Evolutionary conservation across 2,888 invertebrate genomes (phyloP), one percentile per base, ranked within the genome.

Genomic region (Electrophaes corylata): DNA sequence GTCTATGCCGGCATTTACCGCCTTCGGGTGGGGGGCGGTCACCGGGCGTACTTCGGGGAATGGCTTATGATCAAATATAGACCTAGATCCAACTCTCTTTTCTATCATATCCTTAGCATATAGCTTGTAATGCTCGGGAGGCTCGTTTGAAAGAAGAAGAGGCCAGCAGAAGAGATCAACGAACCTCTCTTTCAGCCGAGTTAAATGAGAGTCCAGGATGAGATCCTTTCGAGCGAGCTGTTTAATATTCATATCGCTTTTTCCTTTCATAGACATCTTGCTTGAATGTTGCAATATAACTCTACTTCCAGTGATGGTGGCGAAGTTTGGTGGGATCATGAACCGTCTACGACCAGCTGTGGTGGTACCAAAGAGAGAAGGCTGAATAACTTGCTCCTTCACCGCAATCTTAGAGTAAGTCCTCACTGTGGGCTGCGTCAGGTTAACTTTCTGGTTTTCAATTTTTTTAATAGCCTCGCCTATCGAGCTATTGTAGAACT

Each of bases 151-250:
- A 0, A 58, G 45, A 0, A 53, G 12, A 19, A 45, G 45, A 1
- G 53, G 19, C 58, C 58, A 58, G 2, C 43, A 40, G 40, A 58
- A 53, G 0, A 58, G 31, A 23, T 58, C 58, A 11, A 45, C 35
- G 45, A 58, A 58, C 39, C 58, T 16, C 10, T 53, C 48, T 0
- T 40, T 10, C 1, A 58, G 44, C 5, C 18, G 6, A 0, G 14
- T 31, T 11, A 58, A 26, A 14, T 14, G 6, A 2, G 20, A 1
- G 10, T 14, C 11, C 0, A 46, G 5, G 3, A 19, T 4, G 0
- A 3, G 0, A 11, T 53, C 41, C n/a, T 12, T 47, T 2, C 54
- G 47, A 16, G 23, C 8, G 3, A 47, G 14, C 2, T 4, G 1
- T 5, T 47, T 47, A n/a, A 54, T 11, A 26, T 54, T 47, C 0